Evolutionary conservation across 2,113 vertebrate genomes (phyloP).

Genomic region (Gallinago media): DNA sequence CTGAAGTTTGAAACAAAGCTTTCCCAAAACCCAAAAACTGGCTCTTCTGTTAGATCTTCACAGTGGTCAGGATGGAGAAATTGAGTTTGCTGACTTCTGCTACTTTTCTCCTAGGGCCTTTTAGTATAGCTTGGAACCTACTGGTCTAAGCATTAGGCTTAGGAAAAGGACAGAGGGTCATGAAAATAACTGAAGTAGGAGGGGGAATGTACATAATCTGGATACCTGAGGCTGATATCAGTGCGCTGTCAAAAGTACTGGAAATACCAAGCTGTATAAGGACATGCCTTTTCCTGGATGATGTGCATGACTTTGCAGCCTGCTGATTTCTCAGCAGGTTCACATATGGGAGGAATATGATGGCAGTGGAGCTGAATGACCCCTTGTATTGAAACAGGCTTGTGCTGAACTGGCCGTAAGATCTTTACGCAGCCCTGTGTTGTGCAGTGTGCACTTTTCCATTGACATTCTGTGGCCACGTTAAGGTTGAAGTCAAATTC

Average conservation of each 20-base stretch:
- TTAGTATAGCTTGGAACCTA: neutral
- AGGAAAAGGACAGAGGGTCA: neutral
- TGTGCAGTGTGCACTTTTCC: neutral
- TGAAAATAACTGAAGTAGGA: neutral
- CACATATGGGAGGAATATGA: neutral
- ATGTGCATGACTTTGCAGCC: neutral
- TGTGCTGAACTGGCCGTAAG: neutral
- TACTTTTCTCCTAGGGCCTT: neutral
- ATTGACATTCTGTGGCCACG: accelerated
- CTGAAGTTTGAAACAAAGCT: neutral
- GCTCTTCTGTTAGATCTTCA: neutral
- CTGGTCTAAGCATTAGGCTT: neutral
- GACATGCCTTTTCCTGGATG: accelerated
- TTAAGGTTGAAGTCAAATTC: neutral
- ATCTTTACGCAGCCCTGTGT: accelerated
- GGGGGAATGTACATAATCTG: accelerated
- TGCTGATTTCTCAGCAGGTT: neutral
- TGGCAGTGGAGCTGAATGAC: neutral
- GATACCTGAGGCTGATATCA: neutral
- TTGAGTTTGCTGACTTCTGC: neutral
- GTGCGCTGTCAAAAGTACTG: neutral
- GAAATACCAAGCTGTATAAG: neutral
- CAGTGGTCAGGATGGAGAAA: neutral
- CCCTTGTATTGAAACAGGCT: neutral
- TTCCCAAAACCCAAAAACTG: neutral